Percentiles rank a stretch among this genome's conserved stretches.
phyloP scores from a whole-genome alignment of 1,140 invertebrate species.

The Leptinotarsa undecemlineata region DNA sequence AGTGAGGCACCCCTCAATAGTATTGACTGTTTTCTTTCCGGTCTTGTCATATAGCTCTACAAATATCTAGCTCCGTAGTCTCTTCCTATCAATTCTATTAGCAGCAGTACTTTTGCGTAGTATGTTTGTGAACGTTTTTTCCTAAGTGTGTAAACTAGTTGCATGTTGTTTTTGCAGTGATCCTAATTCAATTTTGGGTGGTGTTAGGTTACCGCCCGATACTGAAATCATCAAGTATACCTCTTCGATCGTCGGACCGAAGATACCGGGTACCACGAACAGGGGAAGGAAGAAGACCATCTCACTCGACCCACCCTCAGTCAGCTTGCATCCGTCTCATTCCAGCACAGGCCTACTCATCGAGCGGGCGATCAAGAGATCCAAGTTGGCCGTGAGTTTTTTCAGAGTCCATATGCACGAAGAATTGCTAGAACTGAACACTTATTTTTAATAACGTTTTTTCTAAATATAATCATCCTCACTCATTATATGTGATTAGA shows the following conservation, averaged over 20 bases:
- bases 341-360: slow-evolving; percentile 55
- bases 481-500: background rate
- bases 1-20: too few species aligned
- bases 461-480: background rate
- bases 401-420: background rate
- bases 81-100: too few species aligned
- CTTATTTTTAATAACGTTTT: background rate
- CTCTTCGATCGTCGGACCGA: slow-evolving; percentile 80
- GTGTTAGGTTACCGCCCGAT: slow-evolving; percentile 80
- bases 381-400: slow-evolving; percentile 48
- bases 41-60: too few species aligned
- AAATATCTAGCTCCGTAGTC: too few species aligned
- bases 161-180: slow-evolving; percentile 61
- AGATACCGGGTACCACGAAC: slow-evolving; percentile 79
- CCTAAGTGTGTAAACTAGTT: slow-evolving; percentile 32
- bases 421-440: too few species aligned
- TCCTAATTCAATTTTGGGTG: slow-evolving; percentile 76
- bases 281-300: slow-evolving; percentile 84
- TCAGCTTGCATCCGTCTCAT: slow-evolving; percentile 63
- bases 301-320: slow-evolving; percentile 77
- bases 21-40: too few species aligned
- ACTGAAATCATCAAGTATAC: slow-evolving; percentile 89
- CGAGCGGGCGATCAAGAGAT: slow-evolving; percentile 61
- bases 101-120: background rate
- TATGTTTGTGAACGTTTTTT: background rate